Base-by-base conservation (phyloP, 2,888 invertebrate genomes). In the Morpho achilles region DNA sequence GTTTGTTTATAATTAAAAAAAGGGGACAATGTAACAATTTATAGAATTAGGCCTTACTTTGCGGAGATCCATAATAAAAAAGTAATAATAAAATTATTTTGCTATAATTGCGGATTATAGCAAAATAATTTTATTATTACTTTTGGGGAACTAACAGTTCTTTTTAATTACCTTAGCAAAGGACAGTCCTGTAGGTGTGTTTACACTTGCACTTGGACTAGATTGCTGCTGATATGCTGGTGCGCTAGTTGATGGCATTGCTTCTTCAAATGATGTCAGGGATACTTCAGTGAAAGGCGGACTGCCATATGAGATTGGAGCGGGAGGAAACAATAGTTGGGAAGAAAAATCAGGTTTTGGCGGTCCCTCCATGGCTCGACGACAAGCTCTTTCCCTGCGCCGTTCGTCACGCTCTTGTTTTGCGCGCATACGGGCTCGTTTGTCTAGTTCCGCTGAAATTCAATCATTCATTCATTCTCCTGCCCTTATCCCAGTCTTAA, bases 361-460 rank as follows among this genome's bases (percentile, higher is more conserved):
- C 84, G 87, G 93, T 86, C 70, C 96, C 94, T 93, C 96, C 92
- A 77, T 91, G 85, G 73, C 93, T 91, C 81, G 96, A 92, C 82
- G 93, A 63, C 95, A 94, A n/a, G 94, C 93, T 64, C 94, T 94
- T 75, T 97, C 97, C 3, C 96, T 93, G 42, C 94, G 94, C 32
- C 93, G 93, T 75, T 98, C 98, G 10, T 96, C 96, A 8, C 94
- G 93, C 47, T 94, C 94, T 32, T 93, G 92, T 7, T 94, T 94
- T 49, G 94, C 93, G 6, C 98, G 93, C 9, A 91, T 82, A 50
- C 93, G 93, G 40, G 93, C 93, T 2, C 97, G 93, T 8, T 92
- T 91, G 7, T 94, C 93, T 54, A 98, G 75, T 79, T 97, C 96
- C 61, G 93, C 96, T 95, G 72, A 6, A 69, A 44, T 51, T 16